Conservation (phyloP, 2,888 invertebrate genomes). For the Ischnura elegans region DNA sequence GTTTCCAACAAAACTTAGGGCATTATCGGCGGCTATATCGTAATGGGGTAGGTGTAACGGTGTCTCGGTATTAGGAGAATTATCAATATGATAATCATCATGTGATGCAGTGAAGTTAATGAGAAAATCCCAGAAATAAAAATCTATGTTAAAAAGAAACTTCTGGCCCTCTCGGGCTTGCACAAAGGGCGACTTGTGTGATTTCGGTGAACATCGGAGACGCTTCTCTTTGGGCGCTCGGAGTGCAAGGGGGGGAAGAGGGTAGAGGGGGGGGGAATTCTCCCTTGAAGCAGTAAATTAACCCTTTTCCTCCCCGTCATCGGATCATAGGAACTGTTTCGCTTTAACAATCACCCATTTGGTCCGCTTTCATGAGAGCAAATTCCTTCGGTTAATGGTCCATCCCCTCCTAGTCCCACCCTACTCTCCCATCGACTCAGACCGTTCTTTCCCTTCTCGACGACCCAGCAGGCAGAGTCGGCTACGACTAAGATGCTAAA, state of each 20-base stretch:
- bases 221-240: no score
- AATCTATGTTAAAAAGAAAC: background rate
- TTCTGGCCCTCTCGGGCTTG: background rate
- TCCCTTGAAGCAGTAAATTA: background rate
- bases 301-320: background rate
- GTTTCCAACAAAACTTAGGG: background rate
- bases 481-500: background rate
- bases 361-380: background rate
- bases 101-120: background rate
- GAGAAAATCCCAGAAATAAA: background rate
- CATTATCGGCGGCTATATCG: background rate
- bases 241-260: no score
- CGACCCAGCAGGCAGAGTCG: background rate
- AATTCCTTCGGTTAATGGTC: slow-evolving; percentile 27
- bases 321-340: slow-evolving; percentile 5
- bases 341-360: slow-evolving; percentile 26
- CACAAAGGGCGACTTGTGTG: background rate
- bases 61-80: background rate
- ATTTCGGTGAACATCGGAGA: background rate
- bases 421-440: background rate
- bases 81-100: background rate
- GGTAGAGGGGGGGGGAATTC: background rate
- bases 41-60: no score
- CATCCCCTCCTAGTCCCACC: background rate
- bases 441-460: background rate